These are phyloP conservation scores for Eueides isabella DNA, from an alignment of 1,140 invertebrate genomes.

Conservation along the genomic window DNA sequence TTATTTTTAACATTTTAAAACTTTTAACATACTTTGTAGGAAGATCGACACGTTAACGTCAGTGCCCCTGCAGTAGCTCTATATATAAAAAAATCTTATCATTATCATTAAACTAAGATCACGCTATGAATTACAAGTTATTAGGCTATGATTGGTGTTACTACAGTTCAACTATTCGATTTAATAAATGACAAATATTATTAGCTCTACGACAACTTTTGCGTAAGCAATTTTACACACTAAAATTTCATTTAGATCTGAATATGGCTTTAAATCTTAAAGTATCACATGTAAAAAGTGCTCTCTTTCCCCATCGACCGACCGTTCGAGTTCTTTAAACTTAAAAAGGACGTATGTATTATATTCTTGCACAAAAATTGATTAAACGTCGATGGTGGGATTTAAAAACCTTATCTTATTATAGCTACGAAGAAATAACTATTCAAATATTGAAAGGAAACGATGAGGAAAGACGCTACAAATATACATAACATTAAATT, in stretches of 20 bases:
- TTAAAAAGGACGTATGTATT: conserved; percentile 1
- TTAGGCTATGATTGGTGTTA: conserved; percentile 79
- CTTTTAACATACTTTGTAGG: not conserved
- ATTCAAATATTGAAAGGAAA: conserved; percentile 19
- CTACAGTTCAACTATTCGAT: conserved; percentile 70
- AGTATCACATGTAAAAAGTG: conserved; percentile 66
- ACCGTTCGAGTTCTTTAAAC: not conserved
- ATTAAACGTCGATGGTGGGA: not conserved
- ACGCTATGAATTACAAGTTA: conserved; percentile 71
- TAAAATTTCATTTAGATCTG: conserved; percentile 61
- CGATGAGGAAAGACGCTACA: conserved; percentile 48
- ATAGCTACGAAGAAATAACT: conserved; percentile 8
- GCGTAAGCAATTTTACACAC: conserved; percentile 69
- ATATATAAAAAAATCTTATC: conserved; percentile 75
- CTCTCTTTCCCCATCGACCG: conserved; percentile 47
- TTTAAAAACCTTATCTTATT: not conserved
- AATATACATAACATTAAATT: conserved; percentile 35
- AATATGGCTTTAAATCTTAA: conserved; percentile 65
- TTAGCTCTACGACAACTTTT: conserved; percentile 61
- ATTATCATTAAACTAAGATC: conserved; percentile 74
- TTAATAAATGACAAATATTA: conserved; percentile 59
- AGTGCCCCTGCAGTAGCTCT: conserved; percentile 54
- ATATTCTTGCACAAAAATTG: not conserved
- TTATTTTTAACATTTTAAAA: not conserved
- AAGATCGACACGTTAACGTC: not conserved